Percentiles rank a stretch among this genome's conserved stretches.
Evolutionary conservation across 1,140 invertebrate species (phyloP).

Genomic region (Acromyrmex charruanus): DNA sequence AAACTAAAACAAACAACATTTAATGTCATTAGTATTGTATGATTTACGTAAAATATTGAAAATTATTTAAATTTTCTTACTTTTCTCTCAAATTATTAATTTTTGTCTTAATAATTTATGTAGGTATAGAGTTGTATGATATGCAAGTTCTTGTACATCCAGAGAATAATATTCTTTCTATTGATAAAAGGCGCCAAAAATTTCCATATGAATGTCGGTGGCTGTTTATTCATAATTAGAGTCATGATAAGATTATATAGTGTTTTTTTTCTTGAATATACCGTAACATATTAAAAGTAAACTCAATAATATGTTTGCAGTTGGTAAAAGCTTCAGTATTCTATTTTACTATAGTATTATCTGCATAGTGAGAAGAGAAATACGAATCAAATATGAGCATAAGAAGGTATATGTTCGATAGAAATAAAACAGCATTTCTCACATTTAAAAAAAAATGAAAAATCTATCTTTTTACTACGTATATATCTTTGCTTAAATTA

Average conservation of each 20-base stretch:
- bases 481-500: too few relatives aligned
- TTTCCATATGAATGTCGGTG: neutral
- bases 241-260: neutral
- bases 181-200: neutral
- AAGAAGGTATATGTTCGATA: neutral
- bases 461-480: too few relatives aligned
- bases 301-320: neutral
- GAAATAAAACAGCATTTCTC: neutral
- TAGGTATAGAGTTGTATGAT: slow-evolving; percentile 9
- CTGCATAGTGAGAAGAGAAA: neutral
- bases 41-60: neutral
- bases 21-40: neutral
- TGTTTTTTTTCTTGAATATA: neutral
- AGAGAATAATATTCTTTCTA: slow-evolving; percentile 11
- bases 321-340: neutral
- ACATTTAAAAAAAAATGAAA: neutral
- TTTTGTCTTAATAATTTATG: neutral
- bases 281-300: neutral
- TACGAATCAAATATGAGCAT: neutral
- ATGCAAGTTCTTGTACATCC: neutral
- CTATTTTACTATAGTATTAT: slow-evolving; percentile 4
- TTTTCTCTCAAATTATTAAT: neutral
- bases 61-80: neutral
- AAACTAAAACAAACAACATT: too few relatives aligned
- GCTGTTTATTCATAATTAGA: neutral